Evolutionary conservation across 2,113 vertebrate genomes (phyloP), one percentile per base, ranked within the genome.

Genomic region (Bungarus multicinctus): DNA sequence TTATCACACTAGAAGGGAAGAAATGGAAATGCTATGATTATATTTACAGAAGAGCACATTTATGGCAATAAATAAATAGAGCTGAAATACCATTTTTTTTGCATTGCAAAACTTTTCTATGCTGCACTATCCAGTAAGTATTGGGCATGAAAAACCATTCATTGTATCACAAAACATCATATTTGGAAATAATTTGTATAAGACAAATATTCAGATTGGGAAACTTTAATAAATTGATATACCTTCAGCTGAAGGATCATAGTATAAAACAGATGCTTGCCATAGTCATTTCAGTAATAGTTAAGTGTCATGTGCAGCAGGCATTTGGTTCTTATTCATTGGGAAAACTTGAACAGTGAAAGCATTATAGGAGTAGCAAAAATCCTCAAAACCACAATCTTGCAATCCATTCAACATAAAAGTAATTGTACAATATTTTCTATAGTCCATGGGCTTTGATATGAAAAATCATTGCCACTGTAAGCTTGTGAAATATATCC

Each of bases 401-500:
- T 74, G 50, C 3, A 60, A 8, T 85, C 43, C 4, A 58, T 93
- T 89, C 2, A 93, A 93, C 57, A 86, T 89, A 43, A 74, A 7
- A 4, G 30, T 34, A 2, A 1, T 94, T 87, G 9, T 94, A 89
- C 47, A 86, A 16, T 92, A 9, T 45, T 91, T 64, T 93, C 0
- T 1, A 85, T 85, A 95, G 94, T 94, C 93, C 11, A 2, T 64
- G 0, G 57, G 0, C 85, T 95, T 93, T 94, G 4, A 86, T 87
- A 92, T 50, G 8, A 64, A 92, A 94, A 93, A 92, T 57, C 16
- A 91, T 91, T 14, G 45, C 0, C 39, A 52, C 20, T 93, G 3
- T 87, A 5, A 86, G 43, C 11, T 91, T 94, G 93, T 14, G 90
- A 93, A 94, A 94, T 45, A 81, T 90, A 91, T 7, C 12, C 94